phyloP scores from a whole-genome alignment of 2,797 vertebrate species.

The Crocidura indochinensis region DNA sequence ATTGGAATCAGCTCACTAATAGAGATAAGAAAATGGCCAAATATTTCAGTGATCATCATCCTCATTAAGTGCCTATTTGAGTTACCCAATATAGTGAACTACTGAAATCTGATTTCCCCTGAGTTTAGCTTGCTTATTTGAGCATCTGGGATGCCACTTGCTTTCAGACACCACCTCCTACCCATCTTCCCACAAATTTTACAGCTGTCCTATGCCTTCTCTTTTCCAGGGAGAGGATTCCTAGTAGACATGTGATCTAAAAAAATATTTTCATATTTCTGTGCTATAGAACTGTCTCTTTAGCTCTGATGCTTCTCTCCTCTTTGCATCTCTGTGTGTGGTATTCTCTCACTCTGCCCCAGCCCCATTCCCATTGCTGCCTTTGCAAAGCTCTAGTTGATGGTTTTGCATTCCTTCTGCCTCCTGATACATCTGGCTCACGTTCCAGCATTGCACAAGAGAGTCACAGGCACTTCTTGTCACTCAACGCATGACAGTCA shows the following conservation, averaged over 20 bases:
- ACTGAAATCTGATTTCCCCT: background rate
- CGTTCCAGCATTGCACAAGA: background rate
- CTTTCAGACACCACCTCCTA: background rate
- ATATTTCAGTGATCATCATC: background rate
- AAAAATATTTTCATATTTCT: no score
- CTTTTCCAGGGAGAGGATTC: background rate
- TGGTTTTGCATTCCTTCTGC: background rate
- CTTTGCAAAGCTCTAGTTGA: background rate
- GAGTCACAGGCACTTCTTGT: background rate
- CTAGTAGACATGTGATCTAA: background rate
- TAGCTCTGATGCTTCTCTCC: background rate
- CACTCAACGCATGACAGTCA: background rate
- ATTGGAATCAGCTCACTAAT: background rate
- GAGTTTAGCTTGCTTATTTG: background rate
- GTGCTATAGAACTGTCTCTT: background rate
- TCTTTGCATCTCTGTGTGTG: accelerated
- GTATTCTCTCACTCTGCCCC: no score
- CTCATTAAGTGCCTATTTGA: background rate
- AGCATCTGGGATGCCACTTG: background rate
- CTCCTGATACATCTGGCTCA: background rate
- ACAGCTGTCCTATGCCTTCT: background rate
- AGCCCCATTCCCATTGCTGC: background rate
- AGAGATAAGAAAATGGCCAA: background rate
- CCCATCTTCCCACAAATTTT: background rate
- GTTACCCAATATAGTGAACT: background rate